phyloP scores from a whole-genome alignment of 2,797 vertebrate species.

The Anomalospiza imberbis region DNA sequence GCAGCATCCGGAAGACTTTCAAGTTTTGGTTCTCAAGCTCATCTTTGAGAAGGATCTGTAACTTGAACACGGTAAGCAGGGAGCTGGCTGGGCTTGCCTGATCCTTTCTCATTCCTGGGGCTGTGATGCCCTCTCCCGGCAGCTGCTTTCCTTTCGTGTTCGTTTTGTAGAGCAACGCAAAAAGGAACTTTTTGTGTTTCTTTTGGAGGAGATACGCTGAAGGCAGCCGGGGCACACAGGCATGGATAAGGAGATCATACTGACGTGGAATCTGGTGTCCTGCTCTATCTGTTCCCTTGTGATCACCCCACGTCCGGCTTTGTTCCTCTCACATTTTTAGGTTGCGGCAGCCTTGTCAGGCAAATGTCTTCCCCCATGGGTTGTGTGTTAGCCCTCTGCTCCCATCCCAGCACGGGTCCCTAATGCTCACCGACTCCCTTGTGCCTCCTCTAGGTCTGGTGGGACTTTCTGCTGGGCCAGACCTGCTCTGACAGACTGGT shows the following conservation, averaged over 20 bases:
- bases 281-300: rapidly evolving
- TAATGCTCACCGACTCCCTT: background rate
- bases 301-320: background rate
- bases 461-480: background rate
- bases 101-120: background rate
- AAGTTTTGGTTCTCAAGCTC: background rate
- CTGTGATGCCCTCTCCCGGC: conserved; percentile 39
- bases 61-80: rapidly evolving
- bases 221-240: background rate
- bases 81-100: background rate
- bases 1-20: background rate
- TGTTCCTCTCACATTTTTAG: background rate
- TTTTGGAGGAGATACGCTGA: rapidly evolving
- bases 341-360: background rate
- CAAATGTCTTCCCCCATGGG: rapidly evolving
- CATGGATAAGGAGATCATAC: background rate
- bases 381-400: background rate
- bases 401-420: background rate
- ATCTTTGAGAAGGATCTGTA: background rate
- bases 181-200: background rate
- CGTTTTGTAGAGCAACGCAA: rapidly evolving
- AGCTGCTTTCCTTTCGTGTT: background rate
- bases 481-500: background rate
- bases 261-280: background rate
- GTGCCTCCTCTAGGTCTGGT: background rate